Conservation (phyloP, 2,113 vertebrate species). For the Sylvilagus bachmani region DNA sequence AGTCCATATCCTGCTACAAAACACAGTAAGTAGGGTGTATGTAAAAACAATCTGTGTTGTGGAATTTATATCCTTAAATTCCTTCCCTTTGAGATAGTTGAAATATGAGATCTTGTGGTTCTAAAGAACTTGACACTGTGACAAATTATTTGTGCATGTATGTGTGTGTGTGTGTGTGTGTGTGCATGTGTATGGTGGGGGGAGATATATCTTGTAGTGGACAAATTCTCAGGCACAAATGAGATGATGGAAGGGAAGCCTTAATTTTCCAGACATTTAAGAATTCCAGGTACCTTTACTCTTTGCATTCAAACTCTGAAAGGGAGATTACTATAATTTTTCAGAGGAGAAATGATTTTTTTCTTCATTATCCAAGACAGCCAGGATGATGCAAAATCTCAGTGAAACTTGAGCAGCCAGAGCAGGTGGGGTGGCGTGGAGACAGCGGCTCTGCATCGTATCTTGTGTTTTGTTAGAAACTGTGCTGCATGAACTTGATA, state of each 20-base stretch:
- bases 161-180: background rate
- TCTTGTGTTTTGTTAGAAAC: background rate
- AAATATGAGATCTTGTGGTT: slow-evolving; percentile 60
- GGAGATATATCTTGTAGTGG: background rate
- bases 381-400: slow-evolving; percentile 2
- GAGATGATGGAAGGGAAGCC: background rate
- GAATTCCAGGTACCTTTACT: background rate
- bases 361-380: background rate
- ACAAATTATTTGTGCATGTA: background rate
- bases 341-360: background rate
- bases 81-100: slow-evolving; percentile 68
- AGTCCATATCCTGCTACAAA: slow-evolving; percentile 58
- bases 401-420: background rate
- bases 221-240: background rate
- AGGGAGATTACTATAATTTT: background rate
- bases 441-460: background rate
- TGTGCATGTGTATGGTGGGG: too few species aligned
- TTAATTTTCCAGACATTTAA: background rate
- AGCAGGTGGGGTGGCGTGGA: background rate
- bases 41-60: slow-evolving; percentile 68
- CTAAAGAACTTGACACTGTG: slow-evolving; percentile 2
- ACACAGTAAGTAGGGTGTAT: slow-evolving; percentile 60
- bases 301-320: background rate
- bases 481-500: background rate
- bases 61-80: slow-evolving; percentile 75